A percentile compares a stretch with the other conserved stretches of the same genome.
Evolutionary conservation across 2,888 invertebrate species (phyloP).

Genomic region (Stenichneumon culpator): DNA sequence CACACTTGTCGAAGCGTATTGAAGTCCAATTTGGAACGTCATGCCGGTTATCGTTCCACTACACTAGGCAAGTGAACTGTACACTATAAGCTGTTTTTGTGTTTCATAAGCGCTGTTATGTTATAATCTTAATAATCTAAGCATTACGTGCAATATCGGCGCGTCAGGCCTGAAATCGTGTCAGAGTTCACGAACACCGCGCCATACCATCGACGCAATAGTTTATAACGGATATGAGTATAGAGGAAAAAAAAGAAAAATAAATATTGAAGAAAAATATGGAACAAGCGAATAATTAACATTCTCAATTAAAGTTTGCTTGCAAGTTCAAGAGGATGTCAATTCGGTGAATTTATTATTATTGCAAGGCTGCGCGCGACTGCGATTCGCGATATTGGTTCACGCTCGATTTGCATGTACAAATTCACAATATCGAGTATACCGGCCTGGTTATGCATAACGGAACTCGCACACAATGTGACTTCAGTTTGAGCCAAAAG

Average conservation of each 20-base stretch:
- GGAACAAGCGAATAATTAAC: conserved; percentile 67
- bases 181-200: conserved; percentile 66
- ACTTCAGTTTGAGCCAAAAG: neutral
- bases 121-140: conserved; percentile 27
- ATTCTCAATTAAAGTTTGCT: conserved; percentile 68
- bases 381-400: neutral
- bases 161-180: conserved; percentile 51
- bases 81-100: neutral
- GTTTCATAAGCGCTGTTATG: neutral
- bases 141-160: conserved; percentile 14
- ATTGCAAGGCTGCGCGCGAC: conserved; percentile 51
- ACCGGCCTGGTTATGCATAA: neutral
- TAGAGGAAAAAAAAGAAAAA: conserved; percentile 40
- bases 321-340: conserved; percentile 54
- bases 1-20: neutral
- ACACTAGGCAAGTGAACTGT: neutral
- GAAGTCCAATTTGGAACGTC: neutral
- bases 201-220: conserved; percentile 56
- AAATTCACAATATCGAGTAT: neutral
- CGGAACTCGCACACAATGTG: conserved; percentile 3
- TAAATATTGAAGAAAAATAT: conserved; percentile 3
- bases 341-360: conserved; percentile 54
- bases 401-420: neutral
- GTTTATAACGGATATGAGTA: conserved; percentile 57
- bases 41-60: neutral